Conservation (phyloP, 2,113 vertebrate species). For the Gambusia affinis region DNA sequence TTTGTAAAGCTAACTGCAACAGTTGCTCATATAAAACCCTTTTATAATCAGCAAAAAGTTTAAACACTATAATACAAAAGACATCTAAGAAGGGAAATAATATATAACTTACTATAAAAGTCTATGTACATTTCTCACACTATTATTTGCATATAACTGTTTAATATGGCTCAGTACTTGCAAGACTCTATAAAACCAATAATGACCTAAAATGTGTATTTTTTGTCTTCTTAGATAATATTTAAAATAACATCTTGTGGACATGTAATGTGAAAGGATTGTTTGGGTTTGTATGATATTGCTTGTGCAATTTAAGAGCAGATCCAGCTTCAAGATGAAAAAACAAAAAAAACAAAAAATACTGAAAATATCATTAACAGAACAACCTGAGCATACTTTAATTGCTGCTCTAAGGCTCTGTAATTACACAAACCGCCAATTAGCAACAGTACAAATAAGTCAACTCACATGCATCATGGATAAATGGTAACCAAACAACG, state of each 20-base stretch:
- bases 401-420: constrained; percentile 50
- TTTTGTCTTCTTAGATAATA: background rate
- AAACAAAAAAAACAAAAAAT: constrained; percentile 45
- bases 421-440: constrained; percentile 74
- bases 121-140: too few relatives aligned
- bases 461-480: constrained; percentile 62
- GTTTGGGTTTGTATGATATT: constrained; percentile 7
- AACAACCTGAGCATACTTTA: constrained; percentile 40
- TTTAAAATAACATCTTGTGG: constrained; percentile 1
- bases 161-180: background rate
- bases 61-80: too few relatives aligned
- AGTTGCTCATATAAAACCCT: background rate
- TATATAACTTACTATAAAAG: too few relatives aligned
- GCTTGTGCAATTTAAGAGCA: constrained; percentile 28
- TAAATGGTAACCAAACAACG: constrained; percentile 68
- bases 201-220: background rate
- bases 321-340: constrained; percentile 12
- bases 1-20: background rate
- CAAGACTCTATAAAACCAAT: constrained; percentile 4
- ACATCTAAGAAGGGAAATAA: too few relatives aligned
- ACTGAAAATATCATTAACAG: constrained; percentile 63
- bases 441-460: constrained; percentile 72
- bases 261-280: constrained; percentile 17
- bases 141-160: background rate
- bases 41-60: too few relatives aligned